These are phyloP conservation scores for Melinopterus prodromus DNA, from an alignment of 2,888 invertebrate species.

Conservation along the genomic window DNA sequence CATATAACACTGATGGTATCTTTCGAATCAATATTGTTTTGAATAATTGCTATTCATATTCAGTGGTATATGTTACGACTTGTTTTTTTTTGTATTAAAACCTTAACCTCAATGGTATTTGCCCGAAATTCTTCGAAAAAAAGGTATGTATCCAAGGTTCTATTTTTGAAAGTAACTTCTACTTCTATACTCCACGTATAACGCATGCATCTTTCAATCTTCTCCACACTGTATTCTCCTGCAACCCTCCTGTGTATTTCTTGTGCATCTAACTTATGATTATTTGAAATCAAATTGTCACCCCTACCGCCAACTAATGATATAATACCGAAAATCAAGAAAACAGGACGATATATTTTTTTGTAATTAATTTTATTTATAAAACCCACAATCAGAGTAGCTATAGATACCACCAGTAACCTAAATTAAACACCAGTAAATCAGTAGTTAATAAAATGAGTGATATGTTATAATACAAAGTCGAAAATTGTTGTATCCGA, in stretches of 20 bases:
- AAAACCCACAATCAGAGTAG: not conserved
- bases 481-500: not conserved
- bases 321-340: conserved; percentile 4
- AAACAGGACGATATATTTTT: not conserved
- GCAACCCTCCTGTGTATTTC: conserved; percentile 6
- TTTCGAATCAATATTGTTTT: not conserved
- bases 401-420: not conserved
- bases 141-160: conserved; percentile 8
- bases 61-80: not conserved
- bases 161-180: not conserved
- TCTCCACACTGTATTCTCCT: not conserved
- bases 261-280: conserved; percentile 7
- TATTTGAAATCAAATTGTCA: conserved; percentile 23
- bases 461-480: too few relatives aligned
- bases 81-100: not conserved
- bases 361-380: conserved; percentile 4
- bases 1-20: not conserved
- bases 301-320: conserved; percentile 9
- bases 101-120: not conserved
- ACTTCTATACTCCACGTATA: not conserved
- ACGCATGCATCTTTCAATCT: conserved; percentile 5
- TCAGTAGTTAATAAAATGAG: not conserved
- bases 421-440: not conserved
- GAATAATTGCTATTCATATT: not conserved
- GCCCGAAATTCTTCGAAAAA: conserved; percentile 5